These are phyloP conservation scores for Rallus limicola DNA, from an alignment of 2,113 vertebrate species.

Conservation along the genomic window DNA sequence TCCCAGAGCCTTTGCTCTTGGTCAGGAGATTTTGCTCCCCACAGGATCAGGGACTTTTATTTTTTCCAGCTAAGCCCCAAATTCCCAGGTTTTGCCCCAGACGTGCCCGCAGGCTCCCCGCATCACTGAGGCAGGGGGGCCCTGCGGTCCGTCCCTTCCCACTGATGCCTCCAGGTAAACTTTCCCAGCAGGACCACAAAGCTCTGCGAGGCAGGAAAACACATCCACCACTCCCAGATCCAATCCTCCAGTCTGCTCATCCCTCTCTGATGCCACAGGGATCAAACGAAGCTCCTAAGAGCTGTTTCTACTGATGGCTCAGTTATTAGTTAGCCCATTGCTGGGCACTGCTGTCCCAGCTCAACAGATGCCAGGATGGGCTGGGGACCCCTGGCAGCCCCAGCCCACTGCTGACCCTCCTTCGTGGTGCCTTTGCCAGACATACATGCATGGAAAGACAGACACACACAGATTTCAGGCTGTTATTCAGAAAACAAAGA, in stretches of 20 bases:
- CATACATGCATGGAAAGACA: neutral
- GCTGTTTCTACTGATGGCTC: rapidly evolving
- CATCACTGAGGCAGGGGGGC: rapidly evolving
- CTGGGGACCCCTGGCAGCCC: neutral
- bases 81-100: neutral
- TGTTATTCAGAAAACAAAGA: neutral
- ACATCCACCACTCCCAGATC: rapidly evolving
- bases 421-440: neutral
- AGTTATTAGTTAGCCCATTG: rapidly evolving
- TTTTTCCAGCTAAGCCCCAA: neutral
- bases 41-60: neutral
- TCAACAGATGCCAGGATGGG: neutral
- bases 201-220: neutral
- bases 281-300: rapidly evolving
- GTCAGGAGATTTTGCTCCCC: neutral
- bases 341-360: neutral
- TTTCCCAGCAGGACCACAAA: neutral
- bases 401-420: neutral
- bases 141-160: rapidly evolving
- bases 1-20: neutral
- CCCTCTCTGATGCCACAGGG: neutral
- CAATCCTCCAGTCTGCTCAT: rapidly evolving
- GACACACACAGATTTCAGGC: neutral
- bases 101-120: rapidly evolving
- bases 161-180: rapidly evolving